A percentile compares a stretch with the other conserved stretches of the same genome.
Conservation (phyloP, 2,797 vertebrate genomes). For the Danio jaintianensis region DNA sequence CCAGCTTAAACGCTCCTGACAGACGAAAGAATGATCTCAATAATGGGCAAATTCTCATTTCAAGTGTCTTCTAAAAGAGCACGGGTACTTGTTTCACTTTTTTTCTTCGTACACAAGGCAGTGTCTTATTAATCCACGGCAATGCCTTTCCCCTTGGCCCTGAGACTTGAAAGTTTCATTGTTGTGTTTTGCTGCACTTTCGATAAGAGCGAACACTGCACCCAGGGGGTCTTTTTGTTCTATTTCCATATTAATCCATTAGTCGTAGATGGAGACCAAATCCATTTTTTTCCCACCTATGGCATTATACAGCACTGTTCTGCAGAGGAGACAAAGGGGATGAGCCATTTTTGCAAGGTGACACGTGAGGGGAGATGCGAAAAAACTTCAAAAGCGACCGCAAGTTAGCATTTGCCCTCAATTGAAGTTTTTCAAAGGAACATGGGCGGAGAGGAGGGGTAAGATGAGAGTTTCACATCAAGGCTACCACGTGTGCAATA, state of each 20-base stretch:
- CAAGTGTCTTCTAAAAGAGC: conserved; percentile 33
- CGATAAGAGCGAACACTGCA: conserved; percentile 50
- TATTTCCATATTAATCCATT: conserved; percentile 64
- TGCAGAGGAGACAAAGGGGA: conserved; percentile 33
- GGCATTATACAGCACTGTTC: conserved; percentile 43
- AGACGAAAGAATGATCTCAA: conserved; percentile 40
- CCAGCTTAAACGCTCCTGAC: conserved; percentile 45
- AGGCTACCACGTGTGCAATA: conserved; percentile 47
- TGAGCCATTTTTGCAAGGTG: conserved; percentile 51
- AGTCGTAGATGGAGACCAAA: conserved; percentile 62
- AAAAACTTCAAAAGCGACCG: conserved; percentile 61
- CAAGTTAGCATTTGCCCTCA: conserved; percentile 55
- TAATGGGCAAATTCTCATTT: background rate
- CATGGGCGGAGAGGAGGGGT: conserved; percentile 42
- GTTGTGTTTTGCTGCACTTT: conserved; percentile 57
- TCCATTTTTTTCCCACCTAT: conserved; percentile 56
- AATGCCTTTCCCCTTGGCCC: conserved; percentile 46
- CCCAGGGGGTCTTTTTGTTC: conserved; percentile 62
- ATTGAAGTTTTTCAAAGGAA: conserved; percentile 59
- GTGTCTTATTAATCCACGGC: conserved; percentile 52
- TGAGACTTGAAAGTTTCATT: conserved; percentile 57
- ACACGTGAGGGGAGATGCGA: conserved; percentile 48
- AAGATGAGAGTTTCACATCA: conserved; percentile 58
- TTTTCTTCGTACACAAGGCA: conserved; percentile 39
- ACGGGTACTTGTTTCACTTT: conserved; percentile 47